Conservation (phyloP, 2,797 vertebrate genomes). For the Monodelphis domestica region DNA sequence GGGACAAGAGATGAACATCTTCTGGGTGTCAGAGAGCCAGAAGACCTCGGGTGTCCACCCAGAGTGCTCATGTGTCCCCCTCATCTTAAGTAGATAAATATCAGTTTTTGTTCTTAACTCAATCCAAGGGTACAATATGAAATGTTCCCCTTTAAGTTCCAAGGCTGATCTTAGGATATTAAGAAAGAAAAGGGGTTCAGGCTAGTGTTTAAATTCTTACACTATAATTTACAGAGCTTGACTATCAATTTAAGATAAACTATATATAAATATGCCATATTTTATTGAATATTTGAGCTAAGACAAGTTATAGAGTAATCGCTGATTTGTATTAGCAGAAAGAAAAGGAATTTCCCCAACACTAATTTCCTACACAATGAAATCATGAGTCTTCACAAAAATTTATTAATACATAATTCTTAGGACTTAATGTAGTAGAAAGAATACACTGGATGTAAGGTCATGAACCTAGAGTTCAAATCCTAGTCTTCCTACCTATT, state of each 20-base stretch:
- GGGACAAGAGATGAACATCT: too few species aligned
- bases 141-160: too few species aligned
- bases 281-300: not conserved
- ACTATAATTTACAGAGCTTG: not conserved
- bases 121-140: too few species aligned
- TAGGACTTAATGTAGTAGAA: not conserved
- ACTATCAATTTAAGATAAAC: not conserved
- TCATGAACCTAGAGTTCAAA: not conserved
- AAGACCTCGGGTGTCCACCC: too few species aligned
- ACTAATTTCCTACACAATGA: not conserved
- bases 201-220: too few species aligned
- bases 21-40: too few species aligned
- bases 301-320: not conserved
- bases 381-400: not conserved
- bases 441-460: too few species aligned
- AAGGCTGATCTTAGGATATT: too few species aligned
- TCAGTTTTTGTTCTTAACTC: too few species aligned
- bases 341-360: not conserved
- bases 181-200: too few species aligned
- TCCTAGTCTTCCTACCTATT: not conserved
- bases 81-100: too few species aligned
- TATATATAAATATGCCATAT: not conserved
- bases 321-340: not conserved
- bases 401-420: not conserved
- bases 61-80: too few species aligned